Evolutionary conservation across 2,113 vertebrate species (phyloP), one percentile per base, ranked within the genome.

Genomic region (Pontoporia blainvillei): DNA sequence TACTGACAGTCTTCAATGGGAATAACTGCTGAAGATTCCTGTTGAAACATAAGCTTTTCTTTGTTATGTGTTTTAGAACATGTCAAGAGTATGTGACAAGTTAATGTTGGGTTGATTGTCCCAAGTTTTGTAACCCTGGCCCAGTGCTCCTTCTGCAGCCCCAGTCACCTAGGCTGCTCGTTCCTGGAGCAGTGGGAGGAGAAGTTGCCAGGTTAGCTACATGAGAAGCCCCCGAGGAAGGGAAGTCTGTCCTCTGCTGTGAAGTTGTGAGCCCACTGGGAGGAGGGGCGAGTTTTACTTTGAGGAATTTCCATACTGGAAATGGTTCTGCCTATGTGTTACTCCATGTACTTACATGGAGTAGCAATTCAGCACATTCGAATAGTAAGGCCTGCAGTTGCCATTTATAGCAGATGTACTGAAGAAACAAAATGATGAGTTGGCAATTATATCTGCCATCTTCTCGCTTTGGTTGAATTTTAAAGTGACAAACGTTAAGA

Each of bases 61-160:
- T 71, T 90, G 13, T 15, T 13, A 1, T 46, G 59, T 71, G 18
- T 76, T 59, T 64, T 61, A 13, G 59, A 82, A 91, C 57, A 14
- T 82, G 57, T 73, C 20, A 23, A 20, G n/a, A 64, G n/a, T 31
- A 59, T 41, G 17, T 71, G 72, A 81, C 31, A 39, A 46, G 62
- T 57, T 54, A 5, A 27, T 1, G 12, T 52, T 67, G 61, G 34
- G 17, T 61, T 44, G 13, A 17, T 4, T 76, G 46, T 36, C 12
- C 23, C 7, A 64, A 34, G 64, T 6, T 79, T 41, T 69, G 27
- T 49, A 79, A 13, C 46, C 7, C 8, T 67, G 64, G 23, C 27
- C 17, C 6, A 46, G 0, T 27, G 11, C 31, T 66, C 66, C 15
- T 39, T 8, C n/a, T 5, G 0, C 2, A 0, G 3, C 44, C 21